A percentile compares a stretch with the other conserved stretches of the same genome.
phyloP scores from a whole-genome alignment of 2,797 vertebrate genomes.

The Bucorvus abyssinicus region DNA sequence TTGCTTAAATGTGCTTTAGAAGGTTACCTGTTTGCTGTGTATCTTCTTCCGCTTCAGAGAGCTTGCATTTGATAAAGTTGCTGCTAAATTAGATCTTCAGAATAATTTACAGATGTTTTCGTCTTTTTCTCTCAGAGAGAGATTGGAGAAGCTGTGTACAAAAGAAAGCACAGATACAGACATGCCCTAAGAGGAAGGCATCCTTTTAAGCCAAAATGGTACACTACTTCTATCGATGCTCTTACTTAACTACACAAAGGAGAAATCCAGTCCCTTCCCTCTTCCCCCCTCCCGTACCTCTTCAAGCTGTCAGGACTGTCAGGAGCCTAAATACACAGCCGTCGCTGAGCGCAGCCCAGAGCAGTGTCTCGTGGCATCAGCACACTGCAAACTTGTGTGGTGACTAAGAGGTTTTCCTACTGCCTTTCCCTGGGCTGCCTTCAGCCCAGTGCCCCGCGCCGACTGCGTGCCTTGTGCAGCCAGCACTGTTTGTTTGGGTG shows the following conservation, averaged over 20 bases:
- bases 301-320: not conserved
- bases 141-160: constrained; percentile 1
- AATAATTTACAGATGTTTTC: constrained; percentile 22
- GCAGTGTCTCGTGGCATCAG: not conserved
- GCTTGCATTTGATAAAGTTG: constrained; percentile 9
- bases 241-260: not conserved
- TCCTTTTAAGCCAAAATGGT: constrained; percentile 12
- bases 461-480: not conserved
- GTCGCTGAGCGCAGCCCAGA: not conserved
- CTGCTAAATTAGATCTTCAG: constrained; percentile 29
- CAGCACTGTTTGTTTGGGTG: not conserved
- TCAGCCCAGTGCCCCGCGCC: not conserved
- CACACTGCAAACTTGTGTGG: not conserved
- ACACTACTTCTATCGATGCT: not conserved
- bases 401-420: constrained; percentile 20
- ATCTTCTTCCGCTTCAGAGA: constrained; percentile 11
- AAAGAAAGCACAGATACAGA: constrained; percentile 23
- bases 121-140: constrained; percentile 16
- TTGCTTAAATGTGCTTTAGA: constrained; percentile 8
- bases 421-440: not conserved
- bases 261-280: not conserved
- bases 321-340: not conserved
- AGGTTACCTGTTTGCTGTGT: not conserved
- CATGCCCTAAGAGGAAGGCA: constrained; percentile 6
- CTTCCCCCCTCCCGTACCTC: not conserved